Conservation (phyloP, 2,888 invertebrate species). For the Beris chalybata region DNA sequence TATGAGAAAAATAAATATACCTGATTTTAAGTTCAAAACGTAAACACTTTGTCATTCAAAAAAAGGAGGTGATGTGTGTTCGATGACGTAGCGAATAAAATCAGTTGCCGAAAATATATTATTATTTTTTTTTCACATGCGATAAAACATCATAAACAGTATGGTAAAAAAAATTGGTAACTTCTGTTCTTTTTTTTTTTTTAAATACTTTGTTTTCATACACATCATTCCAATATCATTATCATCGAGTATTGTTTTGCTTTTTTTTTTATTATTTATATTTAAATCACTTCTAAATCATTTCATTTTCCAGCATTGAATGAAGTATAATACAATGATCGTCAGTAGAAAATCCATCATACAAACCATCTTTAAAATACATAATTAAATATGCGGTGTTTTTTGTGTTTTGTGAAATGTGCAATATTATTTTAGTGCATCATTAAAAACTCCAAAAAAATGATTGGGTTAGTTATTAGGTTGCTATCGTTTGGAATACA, state of each 20-base stretch:
- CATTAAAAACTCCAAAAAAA: slow-evolving; percentile 15
- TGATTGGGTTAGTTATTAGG: slow-evolving; percentile 6
- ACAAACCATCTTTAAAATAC: slow-evolving; percentile 40
- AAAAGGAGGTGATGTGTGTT: slow-evolving; percentile 13
- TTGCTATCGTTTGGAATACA: neutral
- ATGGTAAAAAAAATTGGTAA: too few relatives aligned
- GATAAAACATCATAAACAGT: slow-evolving; percentile 8
- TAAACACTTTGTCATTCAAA: slow-evolving; percentile 11
- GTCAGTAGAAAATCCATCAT: slow-evolving; percentile 37
- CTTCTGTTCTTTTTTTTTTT: too few relatives aligned
- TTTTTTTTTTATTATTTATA: slow-evolving; percentile 2
- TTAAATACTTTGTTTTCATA: too few relatives aligned
- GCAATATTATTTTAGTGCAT: slow-evolving; percentile 24
- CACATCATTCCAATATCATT: too few relatives aligned
- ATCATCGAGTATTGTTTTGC: neutral
- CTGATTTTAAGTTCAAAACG: slow-evolving; percentile 17
- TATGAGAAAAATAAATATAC: slow-evolving; percentile 1
- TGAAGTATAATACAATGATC: slow-evolving; percentile 33
- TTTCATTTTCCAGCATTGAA: slow-evolving; percentile 36
- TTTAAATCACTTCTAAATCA: slow-evolving; percentile 30
- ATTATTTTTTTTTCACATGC: slow-evolving; percentile 10
- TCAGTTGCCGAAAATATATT: slow-evolving; percentile 6
- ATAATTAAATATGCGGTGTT: slow-evolving; percentile 11
- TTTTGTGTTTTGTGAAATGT: slow-evolving; percentile 15
- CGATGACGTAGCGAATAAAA: slow-evolving; percentile 16